phyloP scores from a whole-genome alignment of 1,140 invertebrate genomes.

The Drosophila mojavensis region DNA sequence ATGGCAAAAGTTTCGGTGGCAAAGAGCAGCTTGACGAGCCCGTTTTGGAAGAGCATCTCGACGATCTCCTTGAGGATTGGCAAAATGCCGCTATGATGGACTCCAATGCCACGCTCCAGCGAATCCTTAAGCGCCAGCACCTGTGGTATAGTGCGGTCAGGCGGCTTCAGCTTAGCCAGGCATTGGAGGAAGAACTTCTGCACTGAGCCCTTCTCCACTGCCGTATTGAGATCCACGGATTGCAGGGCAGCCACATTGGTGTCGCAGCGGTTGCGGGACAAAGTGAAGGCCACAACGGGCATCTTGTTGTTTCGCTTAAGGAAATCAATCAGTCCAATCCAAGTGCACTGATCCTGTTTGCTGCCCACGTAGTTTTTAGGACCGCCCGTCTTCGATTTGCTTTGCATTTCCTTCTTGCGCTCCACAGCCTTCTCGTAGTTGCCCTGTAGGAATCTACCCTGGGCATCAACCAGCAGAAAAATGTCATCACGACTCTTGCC shows the following conservation, averaged over 20 bases:
- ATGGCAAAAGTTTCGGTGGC: constrained; percentile 99
- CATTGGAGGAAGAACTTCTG: constrained; percentile 92
- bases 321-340: constrained; percentile 93
- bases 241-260: constrained; percentile 88
- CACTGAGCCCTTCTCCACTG: constrained; percentile 93
- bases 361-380: constrained; percentile 68
- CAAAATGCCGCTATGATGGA: constrained; percentile 98
- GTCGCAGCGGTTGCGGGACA: constrained; percentile 94
- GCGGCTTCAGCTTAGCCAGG: constrained; percentile 92
- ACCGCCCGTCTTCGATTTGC: constrained; percentile 53
- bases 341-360: constrained; percentile 92
- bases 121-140: constrained; percentile 91
- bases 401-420: constrained; percentile 86
- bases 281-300: constrained; percentile 96
- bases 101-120: constrained; percentile 94
- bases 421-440: constrained; percentile 90
- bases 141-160: constrained; percentile 95
- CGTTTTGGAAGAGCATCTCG: constrained; percentile 97
- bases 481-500: constrained; percentile 92
- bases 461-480: constrained; percentile 93
- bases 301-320: constrained; percentile 92
- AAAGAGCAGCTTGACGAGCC: constrained; percentile 96
- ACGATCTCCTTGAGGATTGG: constrained; percentile 99
- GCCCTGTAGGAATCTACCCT: constrained; percentile 88
- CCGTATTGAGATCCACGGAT: constrained; percentile 92